Conservation (phyloP, 2,888 invertebrate species). For the Agonopterix subpropinquella region DNA sequence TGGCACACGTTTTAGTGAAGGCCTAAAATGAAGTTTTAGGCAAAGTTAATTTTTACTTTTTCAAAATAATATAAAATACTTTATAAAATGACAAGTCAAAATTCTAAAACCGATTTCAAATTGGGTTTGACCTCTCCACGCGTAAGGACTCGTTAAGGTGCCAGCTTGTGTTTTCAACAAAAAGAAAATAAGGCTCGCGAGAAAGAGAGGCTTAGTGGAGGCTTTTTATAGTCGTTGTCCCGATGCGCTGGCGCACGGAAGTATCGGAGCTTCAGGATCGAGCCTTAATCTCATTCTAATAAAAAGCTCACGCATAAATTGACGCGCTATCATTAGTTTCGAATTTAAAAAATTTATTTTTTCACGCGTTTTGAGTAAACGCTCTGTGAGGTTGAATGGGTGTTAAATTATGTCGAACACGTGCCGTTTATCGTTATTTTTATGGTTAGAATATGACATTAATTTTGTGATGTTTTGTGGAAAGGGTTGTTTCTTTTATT, state of each 20-base stretch:
- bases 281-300: slow-evolving; percentile 70
- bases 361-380: slow-evolving; percentile 32
- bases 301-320: slow-evolving; percentile 71
- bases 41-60: slow-evolving; percentile 35
- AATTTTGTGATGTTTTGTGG: slow-evolving; percentile 60
- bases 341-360: slow-evolving; percentile 50
- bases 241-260: slow-evolving; percentile 71
- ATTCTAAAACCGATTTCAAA: slow-evolving; percentile 43
- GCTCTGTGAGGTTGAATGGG: slow-evolving; percentile 44
- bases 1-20: slow-evolving; percentile 20
- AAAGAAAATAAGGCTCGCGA: slow-evolving; percentile 62
- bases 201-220: slow-evolving; percentile 69
- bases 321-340: slow-evolving; percentile 56
- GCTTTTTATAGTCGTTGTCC: slow-evolving; percentile 71
- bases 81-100: slow-evolving; percentile 51
- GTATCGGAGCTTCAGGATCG: slow-evolving; percentile 69
- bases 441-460: slow-evolving; percentile 61
- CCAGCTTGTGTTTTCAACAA: slow-evolving; percentile 53
- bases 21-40: slow-evolving; percentile 42
- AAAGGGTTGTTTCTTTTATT: slow-evolving; percentile 57
- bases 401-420: slow-evolving; percentile 63
- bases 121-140: slow-evolving; percentile 43
- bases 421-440: slow-evolving; percentile 66
- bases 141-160: slow-evolving; percentile 48
- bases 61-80: slow-evolving; percentile 37